These are phyloP conservation scores for Acronicta psi DNA, from an alignment of 2,888 invertebrate species.

Conservation along the genomic window DNA sequence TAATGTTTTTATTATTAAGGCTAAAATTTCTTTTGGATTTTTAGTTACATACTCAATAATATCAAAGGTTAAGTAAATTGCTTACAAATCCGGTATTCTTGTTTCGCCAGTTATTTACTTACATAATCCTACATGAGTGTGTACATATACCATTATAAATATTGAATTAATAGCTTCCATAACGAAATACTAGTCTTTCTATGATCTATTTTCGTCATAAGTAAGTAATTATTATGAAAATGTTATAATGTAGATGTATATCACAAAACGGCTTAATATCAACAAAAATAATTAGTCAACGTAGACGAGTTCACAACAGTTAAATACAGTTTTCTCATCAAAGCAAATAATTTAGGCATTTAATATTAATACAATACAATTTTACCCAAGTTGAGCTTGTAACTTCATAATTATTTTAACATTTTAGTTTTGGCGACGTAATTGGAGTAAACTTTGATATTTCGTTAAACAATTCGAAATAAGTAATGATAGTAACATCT, in stretches of 20 bases:
- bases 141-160: constrained; percentile 22
- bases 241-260: not conserved
- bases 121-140: constrained; percentile 7
- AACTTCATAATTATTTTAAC: constrained; percentile 32
- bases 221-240: not conserved
- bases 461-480: constrained; percentile 2
- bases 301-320: constrained; percentile 19
- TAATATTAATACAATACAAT: constrained; percentile 44
- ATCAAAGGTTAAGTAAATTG: no score
- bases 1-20: constrained; percentile 25
- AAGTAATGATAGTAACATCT: not conserved
- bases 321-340: constrained; percentile 36
- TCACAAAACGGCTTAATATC: constrained; percentile 6
- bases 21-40: constrained; percentile 29
- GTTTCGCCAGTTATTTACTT: constrained; percentile 29
- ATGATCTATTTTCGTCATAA: not conserved
- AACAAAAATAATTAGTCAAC: constrained; percentile 10
- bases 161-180: constrained; percentile 31
- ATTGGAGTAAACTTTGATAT: constrained; percentile 12
- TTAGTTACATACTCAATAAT: no score
- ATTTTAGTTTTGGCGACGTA: constrained; percentile 6
- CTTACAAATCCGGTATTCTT: not conserved
- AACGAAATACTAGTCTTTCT: constrained; percentile 10
- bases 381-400: constrained; percentile 25
- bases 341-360: constrained; percentile 40